Conservation (phyloP, 2,797 vertebrate genomes). For the Pseudochaenichthys georgianus region DNA sequence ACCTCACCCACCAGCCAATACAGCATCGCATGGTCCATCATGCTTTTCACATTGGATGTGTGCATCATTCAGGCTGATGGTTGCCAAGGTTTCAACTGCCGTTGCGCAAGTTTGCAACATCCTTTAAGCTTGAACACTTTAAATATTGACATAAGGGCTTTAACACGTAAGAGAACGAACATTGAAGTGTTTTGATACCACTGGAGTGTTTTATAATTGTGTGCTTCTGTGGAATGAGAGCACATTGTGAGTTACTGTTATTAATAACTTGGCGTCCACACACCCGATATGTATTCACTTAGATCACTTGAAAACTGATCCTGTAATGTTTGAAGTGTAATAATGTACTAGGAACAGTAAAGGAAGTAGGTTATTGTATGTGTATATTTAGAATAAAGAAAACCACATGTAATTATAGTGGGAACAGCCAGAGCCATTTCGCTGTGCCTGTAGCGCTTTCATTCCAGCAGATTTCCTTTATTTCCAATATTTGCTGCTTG, state of each 20-base stretch:
- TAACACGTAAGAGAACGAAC: neutral
- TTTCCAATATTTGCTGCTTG: conserved; percentile 52
- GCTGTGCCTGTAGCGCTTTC: conserved; percentile 59
- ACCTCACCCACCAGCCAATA: conserved; percentile 41
- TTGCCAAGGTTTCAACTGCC: conserved; percentile 21
- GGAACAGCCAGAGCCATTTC: conserved; percentile 61
- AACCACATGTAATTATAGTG: conserved; percentile 79
- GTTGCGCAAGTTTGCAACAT: neutral
- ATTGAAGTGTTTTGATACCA: neutral
- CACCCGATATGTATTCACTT: neutral
- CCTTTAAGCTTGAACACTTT: neutral
- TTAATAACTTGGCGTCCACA: neutral
- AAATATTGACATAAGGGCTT: neutral
- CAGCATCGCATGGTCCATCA: conserved; percentile 64
- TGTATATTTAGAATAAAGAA: conserved; percentile 77
- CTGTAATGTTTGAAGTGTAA: conserved; percentile 47
- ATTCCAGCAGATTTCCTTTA: conserved; percentile 55
- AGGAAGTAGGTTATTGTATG: conserved; percentile 37
- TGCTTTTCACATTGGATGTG: conserved; percentile 49
- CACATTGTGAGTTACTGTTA: neutral
- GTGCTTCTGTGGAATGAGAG: neutral
- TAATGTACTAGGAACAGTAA: conserved; percentile 38
- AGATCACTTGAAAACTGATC: conserved; percentile 16
- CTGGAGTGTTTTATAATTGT: neutral
- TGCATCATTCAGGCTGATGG: conserved; percentile 40